Base-by-base conservation (phyloP, 2,113 vertebrate genomes). In the Camarhynchus parvulus region DNA sequence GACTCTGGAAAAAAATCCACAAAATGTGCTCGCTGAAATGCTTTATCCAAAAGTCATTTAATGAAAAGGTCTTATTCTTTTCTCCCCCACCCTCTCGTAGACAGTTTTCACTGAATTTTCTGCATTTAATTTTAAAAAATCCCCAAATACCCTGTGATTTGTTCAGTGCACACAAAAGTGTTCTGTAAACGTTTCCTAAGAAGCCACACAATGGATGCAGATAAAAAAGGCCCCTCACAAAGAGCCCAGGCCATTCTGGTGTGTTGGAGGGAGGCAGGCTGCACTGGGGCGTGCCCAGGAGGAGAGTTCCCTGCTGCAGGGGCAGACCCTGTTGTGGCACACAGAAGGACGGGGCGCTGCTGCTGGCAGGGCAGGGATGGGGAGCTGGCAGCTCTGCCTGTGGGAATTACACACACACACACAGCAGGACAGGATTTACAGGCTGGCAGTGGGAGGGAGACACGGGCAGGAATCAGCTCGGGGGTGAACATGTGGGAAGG, bases 381-480 rank as follows among this genome's bases (percentile, higher is more conserved):
- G 2, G 52, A 52, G 82, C 85, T 85, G 89, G 76, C 89, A 80
- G 93, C 86, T 83, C 41, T 39, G 94, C 30, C 63, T 68, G 35
- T 11, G 94, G 79, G 91, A 89, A 74, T 85, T 25, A 13, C 21
- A 83, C 80, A 80, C 15, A 41, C 75, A 37, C 75, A 75, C 86
- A n/a, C 27, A 11, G 86, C 41, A 8, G 2, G 83, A 73, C 41
- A 24, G 14, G 13, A 19, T 35, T 50, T 42, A 35, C 59, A 68
- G 80, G 62, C 80, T 91, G 64, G 6, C 10, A 78, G 86, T 30
- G 77, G 80, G 91, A 91, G 67, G 67, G 52, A 59, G 72, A 70
- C 35, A 39, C 0, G 0, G 39, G 41, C 56, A 90, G 61, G 44
- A 89, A 69, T 86, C n/a, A 53, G 83, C 66, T 94, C 42, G 35